These are phyloP conservation scores for Carduelis carduelis DNA, from an alignment of 2,797 vertebrate genomes.

Conservation along the genomic window DNA sequence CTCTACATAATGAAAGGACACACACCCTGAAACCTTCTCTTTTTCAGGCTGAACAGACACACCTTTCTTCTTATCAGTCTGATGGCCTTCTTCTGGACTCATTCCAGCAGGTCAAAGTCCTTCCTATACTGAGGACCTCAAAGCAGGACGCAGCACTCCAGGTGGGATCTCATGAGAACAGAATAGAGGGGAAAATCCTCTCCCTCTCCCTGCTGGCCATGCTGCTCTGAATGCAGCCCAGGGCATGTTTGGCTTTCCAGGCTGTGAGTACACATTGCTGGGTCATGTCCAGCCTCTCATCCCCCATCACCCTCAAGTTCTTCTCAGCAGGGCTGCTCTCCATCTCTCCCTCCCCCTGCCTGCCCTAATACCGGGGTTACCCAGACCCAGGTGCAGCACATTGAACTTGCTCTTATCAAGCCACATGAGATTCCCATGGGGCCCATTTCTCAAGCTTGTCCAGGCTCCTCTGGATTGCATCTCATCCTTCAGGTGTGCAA, in stretches of 20 bases:
- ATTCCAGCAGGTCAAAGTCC: not conserved
- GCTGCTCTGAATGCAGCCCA: not conserved
- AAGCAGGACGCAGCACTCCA: too few species aligned
- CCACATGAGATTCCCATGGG: not conserved
- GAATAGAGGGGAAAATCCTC: rapidly evolving
- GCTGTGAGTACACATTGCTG: not conserved
- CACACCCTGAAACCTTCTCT: not conserved
- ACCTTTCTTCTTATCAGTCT: not conserved
- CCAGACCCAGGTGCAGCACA: not conserved
- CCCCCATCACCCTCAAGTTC: rapidly evolving
- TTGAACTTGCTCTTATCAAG: not conserved
- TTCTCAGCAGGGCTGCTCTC: not conserved
- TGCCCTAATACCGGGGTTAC: rapidly evolving
- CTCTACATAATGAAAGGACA: not conserved
- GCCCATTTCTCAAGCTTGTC: not conserved
- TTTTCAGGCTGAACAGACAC: not conserved
- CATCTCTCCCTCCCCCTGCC: too few species aligned
- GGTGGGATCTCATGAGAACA: not conserved
- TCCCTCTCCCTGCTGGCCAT: not conserved
- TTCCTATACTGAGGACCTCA: not conserved
- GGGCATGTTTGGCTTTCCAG: rapidly evolving
- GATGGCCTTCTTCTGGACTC: not conserved
- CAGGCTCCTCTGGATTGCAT: not conserved
- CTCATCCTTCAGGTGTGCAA: not conserved
- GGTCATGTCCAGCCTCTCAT: not conserved